These are phyloP conservation scores for Staurois parvus DNA, from an alignment of 2,797 vertebrate species.

Conservation along the genomic window DNA sequence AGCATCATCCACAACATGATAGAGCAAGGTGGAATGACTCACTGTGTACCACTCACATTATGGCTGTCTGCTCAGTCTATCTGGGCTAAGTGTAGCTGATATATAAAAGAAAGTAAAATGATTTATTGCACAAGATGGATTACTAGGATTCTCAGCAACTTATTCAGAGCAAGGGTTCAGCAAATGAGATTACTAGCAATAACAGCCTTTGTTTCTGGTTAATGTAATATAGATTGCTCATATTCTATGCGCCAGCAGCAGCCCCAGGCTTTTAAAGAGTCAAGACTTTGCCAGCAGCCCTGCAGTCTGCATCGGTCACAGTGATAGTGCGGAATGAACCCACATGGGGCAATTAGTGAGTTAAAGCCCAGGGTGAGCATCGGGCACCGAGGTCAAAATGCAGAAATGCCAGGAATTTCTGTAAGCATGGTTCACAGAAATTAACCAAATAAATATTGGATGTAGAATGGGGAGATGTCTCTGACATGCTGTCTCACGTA, in stretches of 20 bases:
- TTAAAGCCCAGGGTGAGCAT: conserved; percentile 82
- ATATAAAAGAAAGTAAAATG: conserved; percentile 99
- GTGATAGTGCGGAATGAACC: conserved; percentile 88
- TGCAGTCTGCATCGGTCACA: conserved; percentile 90
- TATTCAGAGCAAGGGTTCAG: conserved; percentile 98
- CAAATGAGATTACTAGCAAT: conserved; percentile 92
- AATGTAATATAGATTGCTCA: conserved; percentile 68
- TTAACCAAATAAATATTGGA: conserved; percentile 85
- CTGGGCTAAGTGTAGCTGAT: conserved; percentile 99
- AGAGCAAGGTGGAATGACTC: conserved; percentile 98
- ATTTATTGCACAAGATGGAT: conserved; percentile 99
- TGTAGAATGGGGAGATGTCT: conserved; percentile 79
- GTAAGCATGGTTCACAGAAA: conserved; percentile 86
- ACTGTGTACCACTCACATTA: conserved; percentile 99
- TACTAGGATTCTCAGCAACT: conserved; percentile 92
- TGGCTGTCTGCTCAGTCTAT: conserved; percentile 99
- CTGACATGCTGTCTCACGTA: conserved; percentile 72
- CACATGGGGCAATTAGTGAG: conserved; percentile 77
- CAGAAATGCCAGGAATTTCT: conserved; percentile 89
- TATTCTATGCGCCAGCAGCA: conserved; percentile 78
- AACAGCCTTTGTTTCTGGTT: conserved; percentile 80
- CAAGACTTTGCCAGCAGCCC: conserved; percentile 82
- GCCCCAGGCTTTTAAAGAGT: conserved; percentile 85
- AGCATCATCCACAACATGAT: conserved; percentile 97
- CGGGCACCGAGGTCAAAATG: conserved; percentile 82